phyloP scores from a whole-genome alignment of 2,797 vertebrate genomes.

The Garrulus glandarius region DNA sequence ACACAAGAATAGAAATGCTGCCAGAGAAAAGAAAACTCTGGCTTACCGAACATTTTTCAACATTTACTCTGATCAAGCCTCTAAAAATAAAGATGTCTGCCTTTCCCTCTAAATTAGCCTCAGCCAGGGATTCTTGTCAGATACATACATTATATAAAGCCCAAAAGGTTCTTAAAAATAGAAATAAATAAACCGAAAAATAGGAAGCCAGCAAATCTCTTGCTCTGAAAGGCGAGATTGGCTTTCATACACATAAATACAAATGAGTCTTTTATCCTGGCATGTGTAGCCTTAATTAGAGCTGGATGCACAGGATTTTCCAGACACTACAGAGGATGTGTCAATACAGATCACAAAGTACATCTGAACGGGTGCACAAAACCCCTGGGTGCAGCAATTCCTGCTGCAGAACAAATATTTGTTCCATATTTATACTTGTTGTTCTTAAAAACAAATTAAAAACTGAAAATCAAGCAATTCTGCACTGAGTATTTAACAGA shows the following conservation, averaged over 20 bases:
- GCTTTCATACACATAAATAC: constrained; percentile 23
- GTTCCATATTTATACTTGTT: not conserved
- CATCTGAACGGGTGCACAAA: not conserved
- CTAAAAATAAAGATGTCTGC: constrained; percentile 44
- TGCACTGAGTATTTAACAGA: not conserved
- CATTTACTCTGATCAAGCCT: not conserved
- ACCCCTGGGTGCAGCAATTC: not conserved
- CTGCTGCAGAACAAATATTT: not conserved
- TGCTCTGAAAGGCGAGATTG: constrained; percentile 16
- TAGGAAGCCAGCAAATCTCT: not conserved
- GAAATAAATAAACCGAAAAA: constrained; percentile 15
- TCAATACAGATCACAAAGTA: not conserved
- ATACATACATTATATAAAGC: not conserved
- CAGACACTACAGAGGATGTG: not conserved
- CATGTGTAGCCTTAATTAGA: not conserved
- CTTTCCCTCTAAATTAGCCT: constrained; percentile 24
- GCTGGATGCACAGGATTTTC: not conserved
- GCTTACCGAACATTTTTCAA: not conserved
- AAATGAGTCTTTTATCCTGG: constrained; percentile 26
- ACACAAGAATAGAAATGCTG: not conserved
- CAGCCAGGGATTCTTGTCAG: not conserved
- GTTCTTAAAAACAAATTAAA: not conserved
- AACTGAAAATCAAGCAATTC: not conserved
- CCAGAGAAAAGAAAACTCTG: not conserved
- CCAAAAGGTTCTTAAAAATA: constrained; percentile 2